Evolutionary conservation across 2,113 vertebrate species (phyloP), one percentile per base, ranked within the genome.

Genomic region (Eurystomus gularis): DNA sequence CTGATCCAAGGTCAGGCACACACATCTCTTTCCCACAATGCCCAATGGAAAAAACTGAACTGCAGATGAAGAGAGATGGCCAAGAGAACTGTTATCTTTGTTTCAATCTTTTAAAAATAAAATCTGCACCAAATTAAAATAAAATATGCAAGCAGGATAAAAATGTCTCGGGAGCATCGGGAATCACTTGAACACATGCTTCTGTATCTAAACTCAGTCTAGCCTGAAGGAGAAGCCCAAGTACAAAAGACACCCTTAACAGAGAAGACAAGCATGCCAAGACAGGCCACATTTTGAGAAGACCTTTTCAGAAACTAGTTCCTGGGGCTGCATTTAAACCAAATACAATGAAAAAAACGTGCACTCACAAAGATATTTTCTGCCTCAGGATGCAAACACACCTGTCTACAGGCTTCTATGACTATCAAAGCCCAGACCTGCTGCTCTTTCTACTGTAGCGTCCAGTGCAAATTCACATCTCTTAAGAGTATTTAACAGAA

Each of bases 1-100:
- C 93, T 90, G 86, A 95, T 79, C 95, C 94, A 94, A 96, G 95
- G 95, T 95, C 97, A 96, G 92, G 66, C 94, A 69, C 57, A 33
- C 60, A 69, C 70, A n/a, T 82, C 78, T 66, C 82, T 64, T 89
- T 93, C 84, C 93, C 81, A 95, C 81, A 94, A 86, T 48, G 81
- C 54, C 81, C 93, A 39, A 6, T 11, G 81, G 89, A 81, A 82
- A 93, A 91, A 91, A 79, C 7, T 39, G 37, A 86, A 81, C 77
- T 40, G 69, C 44, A 55, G 77, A 71, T 61, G 44, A 86, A 71
- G 60, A 54, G 85, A 64, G 82, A 60, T 6, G 46, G 35, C 57
- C 42, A 75, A 40, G 13, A 88, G 42, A 93, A 52, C 33, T 20
- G 40, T 40, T 49, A 61, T 61, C 29, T 64, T 48, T 37, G n/a